phyloP scores from a whole-genome alignment of 23 tunicate genomes.

The Ascidia mentula region DNA sequence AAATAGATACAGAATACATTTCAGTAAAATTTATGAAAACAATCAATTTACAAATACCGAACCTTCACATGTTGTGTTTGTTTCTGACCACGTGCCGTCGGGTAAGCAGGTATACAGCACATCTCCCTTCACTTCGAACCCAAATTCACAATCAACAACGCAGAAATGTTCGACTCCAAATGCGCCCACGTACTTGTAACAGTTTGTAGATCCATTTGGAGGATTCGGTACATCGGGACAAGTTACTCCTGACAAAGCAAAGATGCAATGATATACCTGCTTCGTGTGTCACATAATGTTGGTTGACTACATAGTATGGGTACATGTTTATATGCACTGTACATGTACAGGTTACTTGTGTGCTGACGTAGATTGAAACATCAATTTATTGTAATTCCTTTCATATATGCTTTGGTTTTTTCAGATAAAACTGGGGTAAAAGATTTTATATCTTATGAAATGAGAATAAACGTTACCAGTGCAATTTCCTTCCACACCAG shows the following conservation, averaged over 20 bases:
- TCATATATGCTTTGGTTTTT: too few relatives aligned
- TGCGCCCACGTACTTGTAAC: not conserved
- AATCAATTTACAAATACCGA: too few relatives aligned
- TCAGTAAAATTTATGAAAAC: too few relatives aligned
- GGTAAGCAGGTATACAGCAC: not conserved
- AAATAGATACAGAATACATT: too few relatives aligned
- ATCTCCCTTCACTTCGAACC: slow-evolving; percentile 27
- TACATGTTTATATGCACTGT: too few relatives aligned
- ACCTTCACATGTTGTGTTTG: slow-evolving; percentile 19
- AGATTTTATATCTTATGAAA: not conserved
- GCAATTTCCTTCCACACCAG: not conserved
- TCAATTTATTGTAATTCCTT: too few relatives aligned
- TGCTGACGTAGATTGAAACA: too few relatives aligned
- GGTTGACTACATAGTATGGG: not conserved
- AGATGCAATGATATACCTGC: not conserved
- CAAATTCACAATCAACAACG: slow-evolving; percentile 31
- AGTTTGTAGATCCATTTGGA: not conserved
- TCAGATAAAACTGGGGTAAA: too few relatives aligned
- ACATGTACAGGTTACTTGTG: too few relatives aligned
- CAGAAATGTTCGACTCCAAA: slow-evolving; percentile 17
- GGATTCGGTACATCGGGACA: not conserved
- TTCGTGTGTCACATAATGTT: not conserved
- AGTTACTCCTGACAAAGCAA: not conserved
- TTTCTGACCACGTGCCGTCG: slow-evolving; percentile 22
- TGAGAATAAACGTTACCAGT: not conserved